Base-by-base conservation (phyloP, 2,797 vertebrate species). In the Myotis daubentonii region DNA sequence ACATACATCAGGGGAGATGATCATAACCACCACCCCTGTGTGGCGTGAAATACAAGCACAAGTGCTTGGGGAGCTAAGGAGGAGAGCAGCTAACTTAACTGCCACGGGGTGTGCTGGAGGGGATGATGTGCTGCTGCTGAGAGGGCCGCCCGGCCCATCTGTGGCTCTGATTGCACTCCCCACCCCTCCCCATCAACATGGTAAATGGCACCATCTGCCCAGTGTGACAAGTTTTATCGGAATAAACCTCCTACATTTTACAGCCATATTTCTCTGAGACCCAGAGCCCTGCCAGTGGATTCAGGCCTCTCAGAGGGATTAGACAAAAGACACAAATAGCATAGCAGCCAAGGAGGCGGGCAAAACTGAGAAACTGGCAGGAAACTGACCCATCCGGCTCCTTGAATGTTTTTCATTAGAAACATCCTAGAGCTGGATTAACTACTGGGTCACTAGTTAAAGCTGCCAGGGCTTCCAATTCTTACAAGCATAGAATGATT, bases 181-280 rank as follows among this genome's bases (percentile, higher is more conserved):
- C 47, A 12, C 25, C 66, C 57, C 76, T 81, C 1, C 57, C 6
- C 4, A 84, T 57, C 51, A 55, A 65, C 74, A 65, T n/a, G 51
- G 83, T 38, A 96, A 97, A 96, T 93, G 85, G 82, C 82, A 90
- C 96, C 94, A 95, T 94, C 94, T 97, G 95, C 85, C 53, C 44
- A 53, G 9, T 1, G 28, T 88, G 87, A 93, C 93, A 74, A 91
- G 84, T 38, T 60, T 53, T 74, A 90, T 93, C 30, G 33, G 81
- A 80, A 94, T 44, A 97, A 95, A 53, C 70, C 62, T 91, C 13
- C 7, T 53, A 30, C 16, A 44, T 49, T 60, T 95, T 57, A 95
- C 20, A 95, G 93, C 8, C 85, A 30, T 47, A 81, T 90, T 84
- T 87, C 91, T 91, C 93, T 85, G 93, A 93, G 88, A 91, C 60